A percentile compares a stretch with the other conserved stretches of the same genome.
Conservation (phyloP, 2,888 invertebrate genomes). For the Coleophora flavipennella region DNA sequence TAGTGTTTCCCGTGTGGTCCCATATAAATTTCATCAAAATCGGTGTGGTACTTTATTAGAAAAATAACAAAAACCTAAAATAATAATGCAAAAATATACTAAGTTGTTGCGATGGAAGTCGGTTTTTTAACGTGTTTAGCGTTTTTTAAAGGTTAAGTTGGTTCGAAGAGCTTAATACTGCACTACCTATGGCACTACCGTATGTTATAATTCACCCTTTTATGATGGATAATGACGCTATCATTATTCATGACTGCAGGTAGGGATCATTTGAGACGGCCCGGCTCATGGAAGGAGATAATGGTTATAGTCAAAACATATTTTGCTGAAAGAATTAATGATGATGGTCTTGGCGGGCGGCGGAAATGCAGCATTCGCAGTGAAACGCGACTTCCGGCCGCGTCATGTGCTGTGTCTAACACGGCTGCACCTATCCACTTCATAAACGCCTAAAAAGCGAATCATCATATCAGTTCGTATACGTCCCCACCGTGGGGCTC, state of each 20-base stretch:
- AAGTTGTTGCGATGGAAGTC: no score
- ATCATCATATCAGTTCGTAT: no score
- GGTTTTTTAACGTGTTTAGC: no score
- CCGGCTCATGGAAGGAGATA: constrained; percentile 31
- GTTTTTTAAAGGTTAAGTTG: no score
- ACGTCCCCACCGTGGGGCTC: no score
- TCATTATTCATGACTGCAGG: constrained; percentile 36
- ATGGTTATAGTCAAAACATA: constrained; percentile 65
- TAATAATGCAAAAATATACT: no score
- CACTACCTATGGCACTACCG: constrained; percentile 19
- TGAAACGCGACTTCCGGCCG: constrained; percentile 50
- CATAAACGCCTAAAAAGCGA: constrained; percentile 18
- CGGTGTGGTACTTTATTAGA: no score
- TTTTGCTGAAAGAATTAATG: constrained; percentile 68
- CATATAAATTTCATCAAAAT: no score
- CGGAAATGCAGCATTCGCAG: constrained; percentile 60
- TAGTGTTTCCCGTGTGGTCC: no score
- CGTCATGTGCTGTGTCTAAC: constrained; percentile 40
- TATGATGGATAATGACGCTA: constrained; percentile 52
- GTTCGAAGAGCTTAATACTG: no score
- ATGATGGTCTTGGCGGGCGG: constrained; percentile 38
- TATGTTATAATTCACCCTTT: constrained; percentile 36
- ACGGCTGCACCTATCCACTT: constrained; percentile 18
- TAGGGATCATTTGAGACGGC: constrained; percentile 39
- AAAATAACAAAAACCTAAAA: no score